Percentiles rank a stretch among this genome's conserved stretches.
Evolutionary conservation across 2,888 invertebrate genomes (phyloP).

Genomic region (Seladonia tumulorum): DNA sequence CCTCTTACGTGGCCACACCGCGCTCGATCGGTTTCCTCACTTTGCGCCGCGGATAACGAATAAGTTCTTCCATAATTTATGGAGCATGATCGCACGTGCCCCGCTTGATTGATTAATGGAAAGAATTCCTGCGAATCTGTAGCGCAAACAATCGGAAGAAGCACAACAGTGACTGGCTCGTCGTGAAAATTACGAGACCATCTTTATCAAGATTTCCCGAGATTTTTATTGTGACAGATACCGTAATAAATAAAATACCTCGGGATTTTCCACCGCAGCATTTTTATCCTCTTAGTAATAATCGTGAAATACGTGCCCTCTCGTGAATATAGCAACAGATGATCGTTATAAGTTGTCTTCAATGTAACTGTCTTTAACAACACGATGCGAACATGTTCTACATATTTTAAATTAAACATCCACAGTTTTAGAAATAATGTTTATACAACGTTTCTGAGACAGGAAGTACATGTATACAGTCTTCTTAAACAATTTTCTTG

Average conservation of each 20-base stretch:
- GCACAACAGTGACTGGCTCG: not conserved
- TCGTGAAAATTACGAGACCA: not conserved
- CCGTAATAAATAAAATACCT: not conserved
- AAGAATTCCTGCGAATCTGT: not conserved
- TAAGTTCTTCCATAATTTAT: not conserved
- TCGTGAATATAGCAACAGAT: too few relatives aligned
- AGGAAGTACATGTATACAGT: too few relatives aligned
- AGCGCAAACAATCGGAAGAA: not conserved
- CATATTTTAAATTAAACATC: too few relatives aligned
- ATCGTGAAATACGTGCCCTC: too few relatives aligned
- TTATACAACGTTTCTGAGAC: too few relatives aligned
- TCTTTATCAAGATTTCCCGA: not conserved
- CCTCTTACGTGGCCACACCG: not conserved
- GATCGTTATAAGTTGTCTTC: too few relatives aligned
- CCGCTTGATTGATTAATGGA: not conserved
- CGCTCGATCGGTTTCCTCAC: not conserved
- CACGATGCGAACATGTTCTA: too few relatives aligned
- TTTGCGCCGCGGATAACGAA: not conserved
- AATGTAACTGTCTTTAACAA: too few relatives aligned
- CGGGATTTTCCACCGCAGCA: not conserved
- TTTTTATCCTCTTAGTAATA: not conserved
- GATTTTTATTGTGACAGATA: not conserved
- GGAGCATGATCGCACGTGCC: not conserved
- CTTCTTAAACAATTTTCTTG: too few relatives aligned
- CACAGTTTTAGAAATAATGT: too few relatives aligned